These are phyloP conservation scores for Microctonus brassicae DNA, from an alignment of 2,888 invertebrate species.

Conservation along the genomic window DNA sequence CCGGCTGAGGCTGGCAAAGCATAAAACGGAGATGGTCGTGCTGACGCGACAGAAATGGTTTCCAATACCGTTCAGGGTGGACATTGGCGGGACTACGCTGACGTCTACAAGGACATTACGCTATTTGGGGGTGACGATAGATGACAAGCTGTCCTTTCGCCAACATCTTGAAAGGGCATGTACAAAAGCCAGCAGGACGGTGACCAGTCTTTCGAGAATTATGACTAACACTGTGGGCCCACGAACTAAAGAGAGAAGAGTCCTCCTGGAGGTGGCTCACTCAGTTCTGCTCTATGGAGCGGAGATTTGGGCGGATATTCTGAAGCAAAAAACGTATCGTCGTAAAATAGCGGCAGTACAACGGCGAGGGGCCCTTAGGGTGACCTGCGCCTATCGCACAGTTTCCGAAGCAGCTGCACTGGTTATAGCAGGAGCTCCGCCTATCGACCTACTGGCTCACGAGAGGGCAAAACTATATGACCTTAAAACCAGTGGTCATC, in stretches of 20 bases:
- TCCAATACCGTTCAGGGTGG: slow-evolving; percentile 26
- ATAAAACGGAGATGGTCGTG: slow-evolving; percentile 24
- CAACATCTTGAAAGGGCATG: slow-evolving; percentile 1
- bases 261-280: slow-evolving; percentile 18
- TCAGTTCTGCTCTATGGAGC: slow-evolving; percentile 35
- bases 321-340: slow-evolving; percentile 36
- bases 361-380: slow-evolving; percentile 42
- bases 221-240: slow-evolving; percentile 34
- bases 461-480: background rate
- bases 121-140: slow-evolving; percentile 32
- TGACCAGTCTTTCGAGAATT: slow-evolving; percentile 24
- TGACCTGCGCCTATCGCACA: slow-evolving; percentile 16
- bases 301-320: slow-evolving; percentile 40
- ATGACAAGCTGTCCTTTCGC: slow-evolving; percentile 31
- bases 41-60: slow-evolving; percentile 28
- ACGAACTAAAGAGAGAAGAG: slow-evolving; percentile 20
- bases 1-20: slow-evolving; percentile 14
- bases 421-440: background rate
- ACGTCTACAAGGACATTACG: background rate
- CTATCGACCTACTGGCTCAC: background rate
- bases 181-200: slow-evolving; percentile 23
- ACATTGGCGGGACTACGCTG: slow-evolving; percentile 14
- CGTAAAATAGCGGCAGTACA: slow-evolving; percentile 43
- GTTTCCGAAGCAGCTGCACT: background rate
- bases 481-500: too few species aligned